phyloP scores from a whole-genome alignment of 2,888 invertebrate species.

The Aphidoletes aphidimyza region DNA sequence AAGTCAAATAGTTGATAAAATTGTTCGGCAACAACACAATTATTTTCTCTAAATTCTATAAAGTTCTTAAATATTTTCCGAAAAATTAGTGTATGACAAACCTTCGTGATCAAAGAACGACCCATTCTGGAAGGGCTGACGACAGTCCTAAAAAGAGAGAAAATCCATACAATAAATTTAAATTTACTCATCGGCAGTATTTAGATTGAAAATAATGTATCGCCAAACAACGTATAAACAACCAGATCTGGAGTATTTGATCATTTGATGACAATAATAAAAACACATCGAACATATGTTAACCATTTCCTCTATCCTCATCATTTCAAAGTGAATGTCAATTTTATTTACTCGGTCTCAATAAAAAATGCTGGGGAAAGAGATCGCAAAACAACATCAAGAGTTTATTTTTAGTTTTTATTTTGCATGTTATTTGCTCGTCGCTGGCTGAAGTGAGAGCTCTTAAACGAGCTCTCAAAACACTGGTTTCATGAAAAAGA shows the following conservation, averaged over 20 bases:
- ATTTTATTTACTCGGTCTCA: slow-evolving; percentile 9
- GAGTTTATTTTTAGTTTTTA: not conserved
- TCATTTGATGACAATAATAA: not conserved
- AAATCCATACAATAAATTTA: not conserved
- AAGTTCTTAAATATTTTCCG: not conserved
- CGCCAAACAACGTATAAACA: too few relatives aligned
- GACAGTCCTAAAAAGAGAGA: slow-evolving; percentile 81
- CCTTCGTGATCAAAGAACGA: slow-evolving; percentile 99
- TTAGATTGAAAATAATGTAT: too few relatives aligned
- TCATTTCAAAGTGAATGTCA: slow-evolving; percentile 10
- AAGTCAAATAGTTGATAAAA: too few relatives aligned
- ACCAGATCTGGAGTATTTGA: not conserved
- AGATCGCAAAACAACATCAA: not conserved
- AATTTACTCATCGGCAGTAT: not conserved
- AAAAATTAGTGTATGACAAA: not conserved
- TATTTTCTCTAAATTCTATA: too few relatives aligned
- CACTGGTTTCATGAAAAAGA: too few relatives aligned
- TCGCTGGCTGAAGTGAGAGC: not conserved
- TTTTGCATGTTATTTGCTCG: not conserved
- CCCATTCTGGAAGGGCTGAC: slow-evolving; percentile 95
- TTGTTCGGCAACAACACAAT: too few relatives aligned
- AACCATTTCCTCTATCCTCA: not conserved
- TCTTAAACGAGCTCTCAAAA: not conserved
- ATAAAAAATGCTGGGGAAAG: not conserved
- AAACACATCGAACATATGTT: not conserved